phyloP scores from a whole-genome alignment of 2,797 vertebrate genomes.

The Coracias cyanogaster region DNA sequence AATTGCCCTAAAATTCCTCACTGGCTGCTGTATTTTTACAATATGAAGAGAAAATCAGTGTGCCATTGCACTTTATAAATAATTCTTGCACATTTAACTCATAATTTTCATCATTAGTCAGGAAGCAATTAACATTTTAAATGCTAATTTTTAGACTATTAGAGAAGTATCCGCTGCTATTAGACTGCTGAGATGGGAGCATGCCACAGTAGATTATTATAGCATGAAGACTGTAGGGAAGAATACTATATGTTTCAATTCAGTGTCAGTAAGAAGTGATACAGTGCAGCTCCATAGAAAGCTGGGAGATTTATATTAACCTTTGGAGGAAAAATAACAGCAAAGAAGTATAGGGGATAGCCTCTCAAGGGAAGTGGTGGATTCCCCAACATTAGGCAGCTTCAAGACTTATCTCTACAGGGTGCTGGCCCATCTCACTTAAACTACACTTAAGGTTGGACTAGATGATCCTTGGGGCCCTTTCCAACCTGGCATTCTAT shows the following conservation, averaged over 20 bases:
- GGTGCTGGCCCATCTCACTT: no score
- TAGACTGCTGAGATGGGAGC: background rate
- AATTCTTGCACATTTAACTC: conserved; percentile 65
- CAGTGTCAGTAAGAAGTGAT: background rate
- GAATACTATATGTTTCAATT: background rate
- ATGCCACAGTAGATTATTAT: conserved; percentile 8
- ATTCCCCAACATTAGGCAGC: no score
- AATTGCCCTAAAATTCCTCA: conserved; percentile 40
- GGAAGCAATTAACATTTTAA: conserved; percentile 70
- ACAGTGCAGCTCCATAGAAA: background rate
- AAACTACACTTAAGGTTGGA: no score
- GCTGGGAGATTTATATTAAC: background rate
- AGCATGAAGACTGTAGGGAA: background rate
- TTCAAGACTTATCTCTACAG: no score
- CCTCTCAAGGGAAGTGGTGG: no score
- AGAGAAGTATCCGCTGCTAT: conserved; percentile 49
- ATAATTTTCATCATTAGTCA: conserved; percentile 57
- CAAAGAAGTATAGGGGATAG: background rate
- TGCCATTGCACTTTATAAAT: conserved; percentile 64
- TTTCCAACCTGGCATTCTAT: no score
- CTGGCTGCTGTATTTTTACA: conserved; percentile 48
- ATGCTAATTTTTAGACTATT: conserved; percentile 65
- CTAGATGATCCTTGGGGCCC: no score
- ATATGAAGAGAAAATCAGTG: conserved; percentile 43
- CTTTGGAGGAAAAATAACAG: background rate